phyloP scores from a whole-genome alignment of 2,888 invertebrate species.

The Dinocampus coccinellae region DNA sequence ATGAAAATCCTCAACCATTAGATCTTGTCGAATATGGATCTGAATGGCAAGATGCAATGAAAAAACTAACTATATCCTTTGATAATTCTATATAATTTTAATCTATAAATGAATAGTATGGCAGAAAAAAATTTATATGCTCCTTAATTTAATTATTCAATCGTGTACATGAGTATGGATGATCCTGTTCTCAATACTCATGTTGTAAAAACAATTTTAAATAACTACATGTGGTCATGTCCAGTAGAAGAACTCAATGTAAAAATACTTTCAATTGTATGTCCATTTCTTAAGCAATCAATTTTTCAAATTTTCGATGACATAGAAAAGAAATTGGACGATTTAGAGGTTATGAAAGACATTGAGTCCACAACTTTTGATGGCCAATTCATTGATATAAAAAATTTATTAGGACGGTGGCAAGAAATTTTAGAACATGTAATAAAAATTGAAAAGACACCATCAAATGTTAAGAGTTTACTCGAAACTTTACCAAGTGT shows the following conservation, averaged over 20 bases:
- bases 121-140: background rate
- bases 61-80: slow-evolving; percentile 59
- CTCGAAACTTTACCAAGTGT: slow-evolving; percentile 50
- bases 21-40: slow-evolving; percentile 38
- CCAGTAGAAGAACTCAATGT: background rate
- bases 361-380: slow-evolving; percentile 15
- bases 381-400: slow-evolving; percentile 41
- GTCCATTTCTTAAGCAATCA: slow-evolving; percentile 15
- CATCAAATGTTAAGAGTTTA: slow-evolving; percentile 44
- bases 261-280: background rate
- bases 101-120: background rate
- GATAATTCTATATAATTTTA: background rate
- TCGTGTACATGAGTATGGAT: background rate
- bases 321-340: slow-evolving; percentile 31
- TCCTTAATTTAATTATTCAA: slow-evolving; percentile 11
- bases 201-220: slow-evolving; percentile 3
- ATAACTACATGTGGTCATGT: slow-evolving; percentile 12
- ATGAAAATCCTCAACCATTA: slow-evolving; percentile 2
- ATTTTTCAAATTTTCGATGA: slow-evolving; percentile 36
- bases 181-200: background rate
- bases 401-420: slow-evolving; percentile 55
- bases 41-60: background rate
- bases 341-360: slow-evolving; percentile 3
- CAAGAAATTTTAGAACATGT: slow-evolving; percentile 53
- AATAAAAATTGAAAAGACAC: slow-evolving; percentile 41